phyloP scores from a whole-genome alignment of 53 echinoderm and acorn worm species.

The Echinometra lucunter region DNA sequence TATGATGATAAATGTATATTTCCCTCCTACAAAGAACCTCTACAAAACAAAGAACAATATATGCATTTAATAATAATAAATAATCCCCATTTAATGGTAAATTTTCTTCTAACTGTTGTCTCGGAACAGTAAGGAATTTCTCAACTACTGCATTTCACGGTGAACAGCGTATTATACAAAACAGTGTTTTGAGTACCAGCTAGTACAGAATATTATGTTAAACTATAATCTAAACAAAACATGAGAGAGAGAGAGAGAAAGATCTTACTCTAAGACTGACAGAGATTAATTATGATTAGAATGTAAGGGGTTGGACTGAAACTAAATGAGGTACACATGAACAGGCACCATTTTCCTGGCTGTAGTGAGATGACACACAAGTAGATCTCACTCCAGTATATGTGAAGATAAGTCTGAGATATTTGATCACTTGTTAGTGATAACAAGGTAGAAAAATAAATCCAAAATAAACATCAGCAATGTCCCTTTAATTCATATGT shows the following conservation, averaged over 20 bases:
- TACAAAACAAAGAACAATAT: not conserved
- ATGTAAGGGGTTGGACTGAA: not conserved
- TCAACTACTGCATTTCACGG: too few species aligned
- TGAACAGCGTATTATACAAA: too few species aligned
- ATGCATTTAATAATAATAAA: not conserved
- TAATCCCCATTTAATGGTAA: not conserved
- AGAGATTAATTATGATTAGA: too few species aligned
- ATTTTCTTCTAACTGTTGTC: not conserved
- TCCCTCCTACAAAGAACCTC: not conserved
- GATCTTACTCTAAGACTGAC: too few species aligned
- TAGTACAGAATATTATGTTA: too few species aligned
- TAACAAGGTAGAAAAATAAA: too few species aligned
- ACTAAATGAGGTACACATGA: not conserved
- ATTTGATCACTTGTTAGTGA: not conserved
- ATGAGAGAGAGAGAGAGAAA: too few species aligned
- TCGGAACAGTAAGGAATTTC: not conserved
- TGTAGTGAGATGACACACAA: not conserved
- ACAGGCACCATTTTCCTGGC: not conserved
- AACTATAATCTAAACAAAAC: too few species aligned
- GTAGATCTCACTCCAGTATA: not conserved
- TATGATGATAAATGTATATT: not conserved
- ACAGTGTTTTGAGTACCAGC: too few species aligned
- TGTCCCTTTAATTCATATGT: too few species aligned
- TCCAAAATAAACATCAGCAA: too few species aligned
- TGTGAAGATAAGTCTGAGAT: not conserved